Percentiles rank a stretch among this genome's conserved stretches.
phyloP scores from a whole-genome alignment of 1,140 invertebrate genomes.

The Pentalonia nigronervosa region DNA sequence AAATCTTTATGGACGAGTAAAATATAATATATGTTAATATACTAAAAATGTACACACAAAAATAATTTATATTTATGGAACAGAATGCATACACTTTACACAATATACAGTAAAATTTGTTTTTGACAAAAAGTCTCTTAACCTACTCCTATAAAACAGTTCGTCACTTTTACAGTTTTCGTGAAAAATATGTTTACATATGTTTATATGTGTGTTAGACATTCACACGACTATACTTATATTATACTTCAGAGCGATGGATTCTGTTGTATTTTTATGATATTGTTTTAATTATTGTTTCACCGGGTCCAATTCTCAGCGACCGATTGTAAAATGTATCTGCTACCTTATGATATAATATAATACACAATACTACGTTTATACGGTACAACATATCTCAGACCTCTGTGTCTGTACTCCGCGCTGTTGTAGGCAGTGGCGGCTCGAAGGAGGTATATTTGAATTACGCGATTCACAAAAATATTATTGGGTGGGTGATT shows the following conservation, averaged over 20 bases:
- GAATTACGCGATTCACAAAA: too few species aligned
- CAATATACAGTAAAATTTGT: neutral
- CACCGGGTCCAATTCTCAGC: neutral
- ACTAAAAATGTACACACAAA: neutral
- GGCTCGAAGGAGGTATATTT: too few species aligned
- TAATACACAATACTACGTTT: neutral
- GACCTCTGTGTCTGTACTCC: neutral
- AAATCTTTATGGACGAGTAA: neutral
- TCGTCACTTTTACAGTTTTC: neutral
- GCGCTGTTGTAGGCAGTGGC: neutral
- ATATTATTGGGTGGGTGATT: too few species aligned
- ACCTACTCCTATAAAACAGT: neutral
- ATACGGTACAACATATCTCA: too few species aligned
- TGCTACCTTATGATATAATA: neutral
- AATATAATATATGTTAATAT: neutral
- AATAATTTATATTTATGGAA: neutral
- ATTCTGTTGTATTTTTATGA: neutral
- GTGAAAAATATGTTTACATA: too few species aligned
- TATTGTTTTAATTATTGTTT: neutral
- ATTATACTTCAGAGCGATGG: too few species aligned
- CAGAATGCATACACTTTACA: neutral
- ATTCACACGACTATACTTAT: too few species aligned
- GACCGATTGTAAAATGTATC: neutral
- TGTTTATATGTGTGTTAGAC: too few species aligned
- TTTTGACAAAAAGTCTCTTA: too few species aligned